Evolutionary conservation across 2,797 vertebrate genomes (phyloP).

Genomic region (Xyrichtys novacula): DNA sequence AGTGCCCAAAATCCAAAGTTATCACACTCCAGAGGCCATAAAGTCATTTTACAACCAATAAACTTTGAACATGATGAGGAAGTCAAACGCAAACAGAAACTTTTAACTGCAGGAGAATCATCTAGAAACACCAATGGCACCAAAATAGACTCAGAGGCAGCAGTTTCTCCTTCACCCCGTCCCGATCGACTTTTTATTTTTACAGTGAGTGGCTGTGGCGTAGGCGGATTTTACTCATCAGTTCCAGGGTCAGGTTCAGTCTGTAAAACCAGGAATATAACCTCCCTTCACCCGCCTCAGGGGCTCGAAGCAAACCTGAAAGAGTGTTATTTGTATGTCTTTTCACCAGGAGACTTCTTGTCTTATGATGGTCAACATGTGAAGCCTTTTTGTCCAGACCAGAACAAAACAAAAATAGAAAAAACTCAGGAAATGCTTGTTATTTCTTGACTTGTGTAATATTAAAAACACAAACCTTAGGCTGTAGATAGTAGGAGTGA

Average conservation of each 20-base stretch:
- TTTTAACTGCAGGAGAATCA: neutral
- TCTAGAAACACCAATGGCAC: neutral
- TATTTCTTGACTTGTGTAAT: neutral
- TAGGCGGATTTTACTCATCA: slow-evolving; percentile 17
- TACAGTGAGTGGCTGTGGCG: neutral
- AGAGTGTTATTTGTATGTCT: slow-evolving; percentile 1
- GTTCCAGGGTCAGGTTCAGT: slow-evolving; percentile 26
- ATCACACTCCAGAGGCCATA: neutral
- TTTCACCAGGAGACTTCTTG: neutral
- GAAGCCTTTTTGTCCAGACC: neutral
- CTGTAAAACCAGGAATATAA: slow-evolving; percentile 23
- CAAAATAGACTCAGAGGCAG: neutral
- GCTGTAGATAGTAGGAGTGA: slow-evolving; percentile 31
- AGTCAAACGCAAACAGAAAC: neutral
- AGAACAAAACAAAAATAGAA: no score
- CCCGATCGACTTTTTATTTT: slow-evolving; percentile 17
- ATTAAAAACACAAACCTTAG: slow-evolving; percentile 15
- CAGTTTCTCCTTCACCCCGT: neutral
- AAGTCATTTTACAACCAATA: neutral
- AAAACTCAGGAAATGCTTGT: neutral
- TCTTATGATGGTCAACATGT: neutral
- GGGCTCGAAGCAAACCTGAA: neutral
- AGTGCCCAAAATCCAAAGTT: neutral
- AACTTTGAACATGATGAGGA: neutral
- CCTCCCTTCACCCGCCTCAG: slow-evolving; percentile 3